Evolutionary conservation across 37 sponge, comb jelly and placozoan species (phyloP).

Genomic region (Cladorhizidae sp.): DNA sequence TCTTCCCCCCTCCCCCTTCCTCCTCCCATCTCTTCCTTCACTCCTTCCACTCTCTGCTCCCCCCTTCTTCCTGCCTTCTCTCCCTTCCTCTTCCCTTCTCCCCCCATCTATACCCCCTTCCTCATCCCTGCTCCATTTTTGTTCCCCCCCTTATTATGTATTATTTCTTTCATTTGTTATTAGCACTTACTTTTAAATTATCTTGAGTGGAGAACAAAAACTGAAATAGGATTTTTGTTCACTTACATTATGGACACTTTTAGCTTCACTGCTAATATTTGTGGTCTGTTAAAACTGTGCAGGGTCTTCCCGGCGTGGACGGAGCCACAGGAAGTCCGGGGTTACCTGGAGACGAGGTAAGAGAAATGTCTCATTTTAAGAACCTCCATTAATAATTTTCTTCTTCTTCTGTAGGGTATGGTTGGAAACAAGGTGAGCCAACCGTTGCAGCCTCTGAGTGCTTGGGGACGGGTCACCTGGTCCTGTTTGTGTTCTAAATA

Average conservation of each 20-base stretch:
- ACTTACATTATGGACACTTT: too few species aligned
- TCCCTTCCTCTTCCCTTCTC: not conserved
- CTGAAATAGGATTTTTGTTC: too few species aligned
- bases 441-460: too few species aligned
- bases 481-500: too few species aligned
- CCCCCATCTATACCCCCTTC: not conserved
- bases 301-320: not conserved
- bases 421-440: not conserved
- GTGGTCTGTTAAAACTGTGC: not conserved
- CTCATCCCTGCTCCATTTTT: not conserved
- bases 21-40: not conserved
- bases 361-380: not conserved
- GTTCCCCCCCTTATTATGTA: not conserved
- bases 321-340: not conserved
- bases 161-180: not conserved
- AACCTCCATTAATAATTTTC: not conserved
- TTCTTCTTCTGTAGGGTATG: not conserved
- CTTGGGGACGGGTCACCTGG: too few species aligned
- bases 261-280: too few species aligned
- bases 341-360: not conserved
- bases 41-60: not conserved
- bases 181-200: not conserved
- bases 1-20: not conserved
- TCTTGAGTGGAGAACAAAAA: too few species aligned
- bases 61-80: not conserved